phyloP scores from a whole-genome alignment of 2,797 vertebrate genomes.

The Gallinago solitaria region DNA sequence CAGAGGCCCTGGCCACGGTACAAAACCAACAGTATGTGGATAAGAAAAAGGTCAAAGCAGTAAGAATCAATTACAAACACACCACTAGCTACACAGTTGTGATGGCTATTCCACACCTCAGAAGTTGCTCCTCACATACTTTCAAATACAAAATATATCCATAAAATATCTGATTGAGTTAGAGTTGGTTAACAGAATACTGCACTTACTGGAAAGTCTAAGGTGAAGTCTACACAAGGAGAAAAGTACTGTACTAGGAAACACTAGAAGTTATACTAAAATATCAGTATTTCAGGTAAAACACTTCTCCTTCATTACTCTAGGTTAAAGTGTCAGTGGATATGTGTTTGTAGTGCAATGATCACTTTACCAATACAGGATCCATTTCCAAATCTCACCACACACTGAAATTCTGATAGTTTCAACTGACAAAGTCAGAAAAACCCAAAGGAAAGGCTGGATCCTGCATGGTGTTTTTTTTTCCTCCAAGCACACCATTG shows the following conservation, averaged over 20 bases:
- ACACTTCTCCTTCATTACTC: not conserved
- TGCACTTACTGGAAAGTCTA: not conserved
- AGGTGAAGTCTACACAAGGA: not conserved
- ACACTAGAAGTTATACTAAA: not conserved
- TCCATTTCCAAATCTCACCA: not conserved
- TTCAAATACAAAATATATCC: not conserved
- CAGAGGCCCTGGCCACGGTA: not conserved
- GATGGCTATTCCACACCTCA: not conserved
- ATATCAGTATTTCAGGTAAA: not conserved
- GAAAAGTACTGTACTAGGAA: not conserved
- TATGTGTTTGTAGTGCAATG: not conserved
- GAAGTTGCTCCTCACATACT: not conserved
- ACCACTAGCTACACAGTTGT: not conserved
- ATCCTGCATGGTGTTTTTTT: not conserved
- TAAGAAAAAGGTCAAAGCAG: not conserved
- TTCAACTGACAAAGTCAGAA: not conserved
- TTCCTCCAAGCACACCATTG: accelerated
- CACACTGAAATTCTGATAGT: not conserved
- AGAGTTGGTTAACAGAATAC: not conserved
- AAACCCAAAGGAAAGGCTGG: not conserved
- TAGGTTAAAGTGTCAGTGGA: not conserved
- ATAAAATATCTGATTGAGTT: not conserved
- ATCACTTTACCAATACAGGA: not conserved
- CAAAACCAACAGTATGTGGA: not conserved
- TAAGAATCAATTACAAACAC: not conserved